These are phyloP conservation scores for Trematocara stigmaticum DNA, from an alignment of 2,113 vertebrate genomes.

Conservation along the genomic window DNA sequence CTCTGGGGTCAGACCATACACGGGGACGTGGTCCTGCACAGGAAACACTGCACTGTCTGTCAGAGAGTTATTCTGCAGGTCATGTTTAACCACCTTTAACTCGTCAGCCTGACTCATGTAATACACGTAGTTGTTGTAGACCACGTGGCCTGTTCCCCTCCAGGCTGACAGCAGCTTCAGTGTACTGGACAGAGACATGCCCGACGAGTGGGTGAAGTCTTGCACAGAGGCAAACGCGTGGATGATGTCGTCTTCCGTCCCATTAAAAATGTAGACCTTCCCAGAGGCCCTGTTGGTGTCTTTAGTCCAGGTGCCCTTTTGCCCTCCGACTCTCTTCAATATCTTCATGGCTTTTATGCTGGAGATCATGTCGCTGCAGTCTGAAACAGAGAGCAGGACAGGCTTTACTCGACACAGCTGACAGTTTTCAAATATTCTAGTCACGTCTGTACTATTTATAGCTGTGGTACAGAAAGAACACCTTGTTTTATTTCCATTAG, in stretches of 20 bases:
- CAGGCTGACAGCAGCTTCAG: constrained; percentile 84
- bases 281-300: constrained; percentile 74
- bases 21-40: constrained; percentile 81
- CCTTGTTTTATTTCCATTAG: background rate
- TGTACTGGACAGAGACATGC: constrained; percentile 76
- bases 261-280: constrained; percentile 88
- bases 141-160: constrained; percentile 85
- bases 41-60: constrained; percentile 88
- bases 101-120: constrained; percentile 74
- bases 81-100: constrained; percentile 86
- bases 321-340: constrained; percentile 83
- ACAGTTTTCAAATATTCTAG: background rate
- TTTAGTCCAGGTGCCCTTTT: constrained; percentile 89
- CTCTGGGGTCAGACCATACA: constrained; percentile 81
- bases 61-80: constrained; percentile 78
- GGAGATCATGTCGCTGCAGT: constrained; percentile 89
- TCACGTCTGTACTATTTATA: background rate
- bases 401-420: background rate
- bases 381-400: constrained; percentile 57
- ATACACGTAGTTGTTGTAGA: constrained; percentile 82
- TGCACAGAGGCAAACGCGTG: constrained; percentile 82
- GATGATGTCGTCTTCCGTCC: constrained; percentile 79
- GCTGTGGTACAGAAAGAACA: background rate
- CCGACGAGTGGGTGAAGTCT: constrained; percentile 82
- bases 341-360: constrained; percentile 96